Evolutionary conservation across 1,140 invertebrate species (phyloP).

Genomic region (Drosophila nikananu): DNA sequence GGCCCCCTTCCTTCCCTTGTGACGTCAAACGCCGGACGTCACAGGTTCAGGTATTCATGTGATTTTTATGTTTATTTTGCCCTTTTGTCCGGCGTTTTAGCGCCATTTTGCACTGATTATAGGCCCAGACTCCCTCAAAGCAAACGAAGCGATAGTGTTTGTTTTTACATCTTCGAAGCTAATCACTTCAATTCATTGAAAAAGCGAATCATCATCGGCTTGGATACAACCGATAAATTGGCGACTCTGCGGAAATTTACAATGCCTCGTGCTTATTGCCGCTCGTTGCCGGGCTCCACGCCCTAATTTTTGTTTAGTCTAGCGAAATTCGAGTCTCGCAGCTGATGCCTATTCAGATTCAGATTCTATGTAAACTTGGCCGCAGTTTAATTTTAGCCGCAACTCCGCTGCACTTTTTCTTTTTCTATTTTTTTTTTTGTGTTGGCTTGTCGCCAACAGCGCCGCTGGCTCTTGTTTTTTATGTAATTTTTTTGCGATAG

Average conservation of each 20-base stretch:
- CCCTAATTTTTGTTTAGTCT: conserved; percentile 27
- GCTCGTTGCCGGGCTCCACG: conserved; percentile 1
- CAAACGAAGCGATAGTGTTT: conserved; percentile 5
- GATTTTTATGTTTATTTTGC: conserved; percentile 57
- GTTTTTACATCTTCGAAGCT: conserved; percentile 16
- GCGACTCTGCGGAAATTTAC: conserved; percentile 11
- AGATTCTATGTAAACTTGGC: conserved; percentile 38
- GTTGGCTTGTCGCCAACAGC: conserved; percentile 12
- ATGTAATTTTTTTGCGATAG: conserved; percentile 70
- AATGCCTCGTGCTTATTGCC: conserved; percentile 10
- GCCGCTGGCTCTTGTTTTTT: conserved; percentile 44
- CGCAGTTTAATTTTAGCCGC: conserved; percentile 15
- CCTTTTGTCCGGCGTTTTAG: conserved; percentile 60
- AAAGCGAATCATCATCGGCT: conserved; percentile 2
- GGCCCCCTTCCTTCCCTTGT: conserved; percentile 8
- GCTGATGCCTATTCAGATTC: conserved; percentile 4
- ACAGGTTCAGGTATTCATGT: conserved; percentile 45
- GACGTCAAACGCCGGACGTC: conserved; percentile 55
- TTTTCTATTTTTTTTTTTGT: conserved; percentile 1
- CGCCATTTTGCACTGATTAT: conserved; percentile 55
- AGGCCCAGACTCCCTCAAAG: background rate
- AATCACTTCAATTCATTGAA: conserved; percentile 28
- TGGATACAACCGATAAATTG: conserved; percentile 15
- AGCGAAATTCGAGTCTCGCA: conserved; percentile 11
- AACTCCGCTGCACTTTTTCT: conserved; percentile 41